Evolutionary conservation across 2,113 vertebrate species (phyloP), one percentile per base, ranked within the genome.

Genomic region (Odocoileus hemionus): DNA sequence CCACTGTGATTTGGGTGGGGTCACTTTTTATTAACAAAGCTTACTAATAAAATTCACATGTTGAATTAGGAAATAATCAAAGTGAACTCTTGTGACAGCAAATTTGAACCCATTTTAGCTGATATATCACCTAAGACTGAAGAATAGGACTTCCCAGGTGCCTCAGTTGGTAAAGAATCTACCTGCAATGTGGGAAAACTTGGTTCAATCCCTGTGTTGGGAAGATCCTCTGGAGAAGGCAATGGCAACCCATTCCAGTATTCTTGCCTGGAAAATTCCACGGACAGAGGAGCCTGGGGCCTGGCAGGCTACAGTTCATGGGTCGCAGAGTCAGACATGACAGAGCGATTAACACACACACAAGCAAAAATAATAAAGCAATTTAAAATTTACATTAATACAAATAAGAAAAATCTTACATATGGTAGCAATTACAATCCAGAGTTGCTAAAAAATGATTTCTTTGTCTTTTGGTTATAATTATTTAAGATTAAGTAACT

Each of bases 21-120:
- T 50, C 57, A 21, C 36, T 52, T 47, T 1, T 57, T 85, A 79
- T 79, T 89, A 70, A 70, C 52, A 91, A 84, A 67, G 21, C 12
- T 43, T 60, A 92, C 14, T 23, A 78, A 83, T 86, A 78, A 90
- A 78, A 76, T 52, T 33, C 16, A 70, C 26, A 21, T 43, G 10
- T 13, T 80, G 50, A 4, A 60, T 80, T 97, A 88, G 50, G 8
- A 74, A 95, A 95, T 78, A 85, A 89, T 91, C 36, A 95, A 85
- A 89, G 26, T 45, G 39, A 89, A 92, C 52, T 28, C 70, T 33
- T 43, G 57, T 64, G 57, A 61, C 9, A 64, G 93, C 10, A 86
- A 57, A 36, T 89, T n/a, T 89, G 28, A 79, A 85, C 47, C 14
- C 19, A 86, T 64, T 86, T 96, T 94, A 67, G 45, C 78, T 83